Evolutionary conservation across 2,888 invertebrate species (phyloP).

Genomic region (Reticulitermes lucifugus): DNA sequence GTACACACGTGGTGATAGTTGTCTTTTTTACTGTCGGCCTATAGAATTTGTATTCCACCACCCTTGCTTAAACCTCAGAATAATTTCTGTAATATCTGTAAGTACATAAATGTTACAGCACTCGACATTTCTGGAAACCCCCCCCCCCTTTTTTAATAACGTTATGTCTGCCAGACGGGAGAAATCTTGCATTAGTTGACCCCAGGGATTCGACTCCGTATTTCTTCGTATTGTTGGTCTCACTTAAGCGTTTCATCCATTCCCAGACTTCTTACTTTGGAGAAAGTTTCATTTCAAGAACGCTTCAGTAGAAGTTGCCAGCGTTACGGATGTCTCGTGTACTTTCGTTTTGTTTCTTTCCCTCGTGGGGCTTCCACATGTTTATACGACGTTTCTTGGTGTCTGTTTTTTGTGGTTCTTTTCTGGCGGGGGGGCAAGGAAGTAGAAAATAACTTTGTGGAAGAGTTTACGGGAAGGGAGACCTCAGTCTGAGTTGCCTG

Average conservation of each 20-base stretch:
- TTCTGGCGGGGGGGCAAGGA: not conserved
- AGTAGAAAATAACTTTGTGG: not conserved
- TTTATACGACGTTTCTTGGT: not conserved
- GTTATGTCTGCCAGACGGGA: too few species aligned
- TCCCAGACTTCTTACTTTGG: not conserved
- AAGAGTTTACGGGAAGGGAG: not conserved
- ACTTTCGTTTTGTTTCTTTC: not conserved
- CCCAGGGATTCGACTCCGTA: not conserved
- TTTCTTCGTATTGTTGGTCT: not conserved
- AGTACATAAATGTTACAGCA: too few species aligned
- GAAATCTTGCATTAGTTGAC: too few species aligned
- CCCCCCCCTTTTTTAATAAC: too few species aligned
- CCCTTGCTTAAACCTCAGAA: too few species aligned
- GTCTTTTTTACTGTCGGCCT: too few species aligned
- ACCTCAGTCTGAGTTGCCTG: not conserved
- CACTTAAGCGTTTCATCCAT: not conserved
- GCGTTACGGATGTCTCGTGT: not conserved
- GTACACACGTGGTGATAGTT: too few species aligned
- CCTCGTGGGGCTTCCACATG: not conserved
- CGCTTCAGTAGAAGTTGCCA: not conserved
- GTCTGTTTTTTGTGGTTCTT: not conserved
- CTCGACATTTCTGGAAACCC: too few species aligned
- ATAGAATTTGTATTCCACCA: too few species aligned
- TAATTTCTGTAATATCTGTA: too few species aligned
- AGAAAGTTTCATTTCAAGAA: not conserved